These are phyloP conservation scores for Amitus sp. DNA, from an alignment of 2,888 invertebrate genomes.

Conservation along the genomic window DNA sequence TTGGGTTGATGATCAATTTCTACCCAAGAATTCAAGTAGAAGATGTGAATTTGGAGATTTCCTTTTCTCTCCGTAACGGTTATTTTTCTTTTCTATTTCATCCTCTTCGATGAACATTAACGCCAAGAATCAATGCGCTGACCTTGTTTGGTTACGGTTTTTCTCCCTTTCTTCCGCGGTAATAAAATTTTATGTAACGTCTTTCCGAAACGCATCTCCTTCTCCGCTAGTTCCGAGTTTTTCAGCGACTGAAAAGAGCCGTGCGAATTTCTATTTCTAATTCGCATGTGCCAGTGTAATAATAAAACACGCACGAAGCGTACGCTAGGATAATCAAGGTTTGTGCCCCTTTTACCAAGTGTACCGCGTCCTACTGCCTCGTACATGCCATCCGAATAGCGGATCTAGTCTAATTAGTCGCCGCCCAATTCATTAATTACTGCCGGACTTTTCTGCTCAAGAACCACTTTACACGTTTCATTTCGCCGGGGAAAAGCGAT, in stretches of 20 bases:
- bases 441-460: not conserved
- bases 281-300: constrained; percentile 15
- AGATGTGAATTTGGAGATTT: too few species aligned
- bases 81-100: not conserved
- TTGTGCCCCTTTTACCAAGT: constrained; percentile 62
- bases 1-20: too few species aligned
- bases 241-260: too few species aligned
- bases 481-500: too few species aligned
- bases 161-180: too few species aligned
- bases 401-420: constrained; percentile 26
- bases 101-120: not conserved
- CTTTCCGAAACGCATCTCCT: constrained; percentile 27
- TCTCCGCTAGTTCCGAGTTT: constrained; percentile 13
- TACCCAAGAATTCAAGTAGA: too few species aligned
- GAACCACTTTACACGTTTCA: too few species aligned
- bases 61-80: too few species aligned
- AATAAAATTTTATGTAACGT: too few species aligned
- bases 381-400: constrained; percentile 23
- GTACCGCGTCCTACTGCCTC: constrained; percentile 56
- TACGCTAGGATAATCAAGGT: constrained; percentile 28
- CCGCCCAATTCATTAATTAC: constrained; percentile 23
- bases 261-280: too few species aligned
- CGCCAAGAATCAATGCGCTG: too few species aligned
- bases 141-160: not conserved
- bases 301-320: constrained; percentile 20